Conservation (phyloP, 92 coral and sea anemone species). For the Zoanthus solanderi region DNA sequence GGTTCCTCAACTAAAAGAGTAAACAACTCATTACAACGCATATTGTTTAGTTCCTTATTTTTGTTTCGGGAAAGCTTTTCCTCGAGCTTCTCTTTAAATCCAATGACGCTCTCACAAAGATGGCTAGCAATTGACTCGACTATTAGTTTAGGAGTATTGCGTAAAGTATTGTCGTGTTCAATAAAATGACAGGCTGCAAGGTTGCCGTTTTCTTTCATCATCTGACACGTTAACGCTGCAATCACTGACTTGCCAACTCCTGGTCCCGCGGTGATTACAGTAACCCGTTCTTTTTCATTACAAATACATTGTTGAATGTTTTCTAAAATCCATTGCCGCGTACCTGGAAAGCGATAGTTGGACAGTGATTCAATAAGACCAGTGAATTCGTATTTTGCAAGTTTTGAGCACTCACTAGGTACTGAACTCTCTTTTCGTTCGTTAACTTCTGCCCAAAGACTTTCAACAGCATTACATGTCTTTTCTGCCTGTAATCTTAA, state of each 20-base stretch:
- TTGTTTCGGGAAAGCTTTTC: conserved; percentile 54
- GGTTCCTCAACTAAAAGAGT: conserved; percentile 39
- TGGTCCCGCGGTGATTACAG: conserved; percentile 63
- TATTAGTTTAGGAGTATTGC: conserved; percentile 65
- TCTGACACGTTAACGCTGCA: conserved; percentile 64
- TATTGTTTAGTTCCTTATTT: conserved; percentile 13
- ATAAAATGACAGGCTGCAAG: conserved; percentile 77
- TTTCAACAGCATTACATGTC: conserved; percentile 28
- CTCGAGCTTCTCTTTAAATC: conserved; percentile 60
- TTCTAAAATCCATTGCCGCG: conserved; percentile 68
- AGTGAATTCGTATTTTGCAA: conserved; percentile 66
- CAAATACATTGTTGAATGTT: conserved; percentile 56
- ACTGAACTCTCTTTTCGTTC: background rate
- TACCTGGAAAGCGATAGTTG: conserved; percentile 57
- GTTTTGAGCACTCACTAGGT: conserved; percentile 34
- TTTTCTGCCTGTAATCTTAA: conserved; percentile 19
- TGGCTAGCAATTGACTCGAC: conserved; percentile 74
- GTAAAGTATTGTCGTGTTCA: conserved; percentile 63
- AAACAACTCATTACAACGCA: conserved; percentile 30
- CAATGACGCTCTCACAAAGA: conserved; percentile 58
- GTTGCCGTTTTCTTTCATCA: conserved; percentile 29
- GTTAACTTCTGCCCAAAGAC: conserved; percentile 9
- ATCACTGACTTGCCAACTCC: conserved; percentile 82
- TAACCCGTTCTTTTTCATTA: conserved; percentile 59
- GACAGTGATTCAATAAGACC: conserved; percentile 46